These are phyloP conservation scores for Luehdorfia chinensis DNA, from an alignment of 1,140 invertebrate species.

Conservation along the genomic window DNA sequence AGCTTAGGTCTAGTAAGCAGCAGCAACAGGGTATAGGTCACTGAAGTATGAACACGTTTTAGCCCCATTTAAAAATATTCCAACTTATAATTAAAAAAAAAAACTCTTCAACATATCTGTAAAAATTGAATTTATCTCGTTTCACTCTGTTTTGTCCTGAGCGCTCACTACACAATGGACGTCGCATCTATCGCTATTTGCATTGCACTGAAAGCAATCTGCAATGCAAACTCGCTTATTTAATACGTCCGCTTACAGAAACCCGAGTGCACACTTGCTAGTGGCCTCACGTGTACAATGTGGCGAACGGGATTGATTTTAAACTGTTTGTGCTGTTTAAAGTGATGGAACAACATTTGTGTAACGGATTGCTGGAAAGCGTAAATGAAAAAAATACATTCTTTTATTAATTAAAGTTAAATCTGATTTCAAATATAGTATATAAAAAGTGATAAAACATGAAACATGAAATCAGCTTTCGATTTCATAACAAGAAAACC, in stretches of 20 bases:
- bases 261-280: conserved; percentile 27
- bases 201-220: conserved; percentile 52
- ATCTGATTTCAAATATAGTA: too few species aligned
- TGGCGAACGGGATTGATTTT: conserved; percentile 30
- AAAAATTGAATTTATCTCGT: conserved; percentile 38
- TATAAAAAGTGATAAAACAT: too few species aligned
- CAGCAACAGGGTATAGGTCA: too few species aligned
- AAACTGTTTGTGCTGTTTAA: conserved; percentile 25
- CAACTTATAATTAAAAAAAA: too few species aligned
- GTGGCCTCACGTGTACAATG: conserved; percentile 11
- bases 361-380: conserved; percentile 2
- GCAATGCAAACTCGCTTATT: conserved; percentile 67
- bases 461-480: too few species aligned
- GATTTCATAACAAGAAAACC: too few species aligned
- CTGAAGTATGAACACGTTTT: too few species aligned
- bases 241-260: conserved; percentile 40
- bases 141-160: conserved; percentile 40
- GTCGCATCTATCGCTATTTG: conserved; percentile 45
- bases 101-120: too few species aligned
- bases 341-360: conserved; percentile 9
- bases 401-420: conserved; percentile 9
- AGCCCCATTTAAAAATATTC: too few species aligned
- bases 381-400: conserved; percentile 7
- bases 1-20: too few species aligned
- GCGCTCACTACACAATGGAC: conserved; percentile 37